Conservation (phyloP, 2,888 invertebrate species). For the Meloe dianella region DNA sequence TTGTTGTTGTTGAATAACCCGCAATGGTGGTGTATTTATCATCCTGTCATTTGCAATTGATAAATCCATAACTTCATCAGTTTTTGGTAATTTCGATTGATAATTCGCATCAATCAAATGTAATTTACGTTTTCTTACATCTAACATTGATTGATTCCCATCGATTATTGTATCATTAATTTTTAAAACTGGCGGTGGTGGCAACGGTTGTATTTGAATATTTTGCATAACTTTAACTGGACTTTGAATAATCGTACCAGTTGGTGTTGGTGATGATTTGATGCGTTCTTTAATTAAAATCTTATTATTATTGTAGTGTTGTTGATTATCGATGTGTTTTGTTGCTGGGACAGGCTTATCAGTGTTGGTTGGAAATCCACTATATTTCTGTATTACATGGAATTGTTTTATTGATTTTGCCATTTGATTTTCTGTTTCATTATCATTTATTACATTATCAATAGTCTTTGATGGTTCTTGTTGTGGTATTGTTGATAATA, state of each 20-base stretch:
- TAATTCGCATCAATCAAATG: conserved; percentile 20
- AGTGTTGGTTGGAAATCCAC: conserved; percentile 13
- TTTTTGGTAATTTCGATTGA: conserved; percentile 45
- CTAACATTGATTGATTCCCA: conserved; percentile 15
- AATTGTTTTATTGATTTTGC: conserved; percentile 58
- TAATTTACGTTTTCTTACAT: conserved; percentile 33
- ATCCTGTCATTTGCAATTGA: conserved; percentile 39
- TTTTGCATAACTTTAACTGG: conserved; percentile 13
- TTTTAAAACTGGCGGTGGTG: conserved; percentile 41
- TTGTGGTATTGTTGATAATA: conserved; percentile 21
- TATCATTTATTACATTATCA: conserved; percentile 51
- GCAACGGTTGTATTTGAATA: conserved; percentile 4
- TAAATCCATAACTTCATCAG: conserved; percentile 57
- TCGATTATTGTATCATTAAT: conserved; percentile 45
- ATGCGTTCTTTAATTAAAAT: background rate
- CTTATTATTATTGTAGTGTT: background rate
- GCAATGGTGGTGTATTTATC: background rate
- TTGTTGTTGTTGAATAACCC: background rate
- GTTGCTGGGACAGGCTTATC: background rate
- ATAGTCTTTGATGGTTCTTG: conserved; percentile 9
- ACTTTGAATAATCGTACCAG: conserved; percentile 1
- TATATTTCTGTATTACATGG: conserved; percentile 51
- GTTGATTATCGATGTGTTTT: background rate
- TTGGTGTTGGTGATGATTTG: background rate
- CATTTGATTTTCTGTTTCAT: conserved; percentile 26